phyloP scores from a whole-genome alignment of 2,888 invertebrate genomes.

The Pseudeuparius sepicola region DNA sequence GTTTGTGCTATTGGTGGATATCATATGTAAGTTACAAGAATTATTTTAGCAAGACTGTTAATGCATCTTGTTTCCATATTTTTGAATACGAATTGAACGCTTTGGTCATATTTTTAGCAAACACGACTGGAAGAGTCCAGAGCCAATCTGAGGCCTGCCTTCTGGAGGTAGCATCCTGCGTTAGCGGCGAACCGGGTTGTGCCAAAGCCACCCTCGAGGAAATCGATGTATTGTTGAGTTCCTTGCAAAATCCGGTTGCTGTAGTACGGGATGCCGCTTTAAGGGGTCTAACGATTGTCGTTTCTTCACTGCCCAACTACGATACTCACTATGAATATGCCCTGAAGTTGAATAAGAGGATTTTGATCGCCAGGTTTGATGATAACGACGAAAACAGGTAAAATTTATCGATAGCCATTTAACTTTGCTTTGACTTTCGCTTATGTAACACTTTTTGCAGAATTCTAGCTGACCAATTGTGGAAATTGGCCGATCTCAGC shows the following conservation, averaged over 20 bases:
- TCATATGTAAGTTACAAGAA: constrained; percentile 50
- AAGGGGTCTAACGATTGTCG: constrained; percentile 57
- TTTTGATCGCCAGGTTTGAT: constrained; percentile 81
- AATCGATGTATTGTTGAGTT: constrained; percentile 63
- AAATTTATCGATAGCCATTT: constrained; percentile 23
- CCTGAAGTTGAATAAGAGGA: constrained; percentile 55
- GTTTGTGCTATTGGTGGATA: constrained; percentile 65
- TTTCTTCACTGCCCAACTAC: constrained; percentile 50
- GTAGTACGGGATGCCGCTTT: constrained; percentile 74
- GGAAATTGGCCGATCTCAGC: constrained; percentile 46
- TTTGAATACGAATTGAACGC: too few species aligned
- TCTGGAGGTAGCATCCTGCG: constrained; percentile 66
- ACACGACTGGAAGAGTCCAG: constrained; percentile 59
- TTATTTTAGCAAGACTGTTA: background rate
- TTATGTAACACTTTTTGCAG: constrained; percentile 31
- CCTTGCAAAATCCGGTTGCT: constrained; percentile 61
- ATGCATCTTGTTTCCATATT: constrained; percentile 3
- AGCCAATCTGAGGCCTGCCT: constrained; percentile 71
- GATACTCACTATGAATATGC: constrained; percentile 49
- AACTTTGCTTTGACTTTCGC: constrained; percentile 3
- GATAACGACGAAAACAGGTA: constrained; percentile 61
- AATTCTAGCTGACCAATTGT: constrained; percentile 51
- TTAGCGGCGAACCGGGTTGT: constrained; percentile 56
- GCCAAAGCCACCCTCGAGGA: constrained; percentile 57
- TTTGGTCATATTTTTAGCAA: constrained; percentile 43